A percentile compares a stretch with the other conserved stretches of the same genome.
Conservation (phyloP, 2,888 invertebrate species). For the Melipona beecheii region DNA sequence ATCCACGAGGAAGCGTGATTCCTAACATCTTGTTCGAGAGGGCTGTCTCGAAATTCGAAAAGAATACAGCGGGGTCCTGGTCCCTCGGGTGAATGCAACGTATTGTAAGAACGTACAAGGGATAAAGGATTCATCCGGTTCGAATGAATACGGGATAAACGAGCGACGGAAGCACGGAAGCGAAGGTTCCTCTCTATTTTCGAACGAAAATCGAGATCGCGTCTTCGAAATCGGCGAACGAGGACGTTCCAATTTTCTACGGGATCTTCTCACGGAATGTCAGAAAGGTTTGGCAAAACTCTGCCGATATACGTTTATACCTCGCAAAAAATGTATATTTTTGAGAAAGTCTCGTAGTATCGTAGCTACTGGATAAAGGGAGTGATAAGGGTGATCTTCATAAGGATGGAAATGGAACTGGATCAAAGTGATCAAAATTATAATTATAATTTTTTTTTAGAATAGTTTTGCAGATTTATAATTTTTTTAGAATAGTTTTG, state of each 20-base stretch:
- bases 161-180: slow-evolving; percentile 2
- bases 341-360: background rate
- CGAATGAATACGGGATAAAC: slow-evolving; percentile 24
- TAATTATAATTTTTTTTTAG: no score
- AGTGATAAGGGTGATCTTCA: background rate
- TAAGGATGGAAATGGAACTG: background rate
- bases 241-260: slow-evolving; percentile 17
- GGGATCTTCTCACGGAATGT: background rate
- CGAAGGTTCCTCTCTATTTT: slow-evolving; percentile 1
- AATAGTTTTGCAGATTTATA: no score
- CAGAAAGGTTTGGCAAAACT: background rate
- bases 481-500: no score
- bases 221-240: background rate
- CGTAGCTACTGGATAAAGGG: background rate
- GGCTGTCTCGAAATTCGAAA: background rate
- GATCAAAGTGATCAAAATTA: no score
- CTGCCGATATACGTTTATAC: background rate
- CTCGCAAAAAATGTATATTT: background rate
- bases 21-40: background rate
- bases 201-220: slow-evolving; percentile 14
- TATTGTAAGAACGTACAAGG: slow-evolving; percentile 1
- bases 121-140: slow-evolving; percentile 17
- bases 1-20: background rate
- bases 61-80: background rate
- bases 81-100: background rate